These are phyloP conservation scores for Brachionus angularis DNA, from an alignment of 1,140 invertebrate genomes.

Conservation along the genomic window DNA sequence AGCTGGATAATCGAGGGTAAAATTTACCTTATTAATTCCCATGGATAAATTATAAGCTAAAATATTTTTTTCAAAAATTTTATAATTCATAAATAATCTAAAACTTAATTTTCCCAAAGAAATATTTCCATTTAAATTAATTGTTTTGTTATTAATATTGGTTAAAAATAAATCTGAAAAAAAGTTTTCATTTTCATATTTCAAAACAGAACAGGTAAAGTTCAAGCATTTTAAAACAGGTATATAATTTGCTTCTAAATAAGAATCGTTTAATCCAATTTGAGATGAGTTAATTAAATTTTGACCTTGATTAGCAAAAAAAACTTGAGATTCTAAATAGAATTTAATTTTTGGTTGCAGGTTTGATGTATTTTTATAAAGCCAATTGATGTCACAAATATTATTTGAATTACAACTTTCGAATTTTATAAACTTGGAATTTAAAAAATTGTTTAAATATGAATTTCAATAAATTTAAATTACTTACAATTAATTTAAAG, in stretches of 20 bases:
- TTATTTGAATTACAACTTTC: background rate
- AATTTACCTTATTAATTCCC: no score
- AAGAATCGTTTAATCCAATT: background rate
- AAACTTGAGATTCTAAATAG: background rate
- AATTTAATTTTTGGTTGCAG: background rate
- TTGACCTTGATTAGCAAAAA: background rate
- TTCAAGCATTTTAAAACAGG: background rate
- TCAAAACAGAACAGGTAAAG: background rate
- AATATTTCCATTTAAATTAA: no score
- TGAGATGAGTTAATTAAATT: background rate
- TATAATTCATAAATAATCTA: no score
- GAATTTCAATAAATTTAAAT: no score
- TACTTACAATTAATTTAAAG: no score
- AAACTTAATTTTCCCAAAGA: no score
- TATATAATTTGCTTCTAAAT: background rate
- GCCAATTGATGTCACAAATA: background rate
- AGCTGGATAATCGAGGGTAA: no score
- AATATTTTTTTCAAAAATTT: no score
- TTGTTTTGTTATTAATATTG: no score
- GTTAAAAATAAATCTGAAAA: no score
- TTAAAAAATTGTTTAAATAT: background rate
- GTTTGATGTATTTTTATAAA: background rate
- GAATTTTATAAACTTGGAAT: background rate
- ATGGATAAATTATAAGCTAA: no score
- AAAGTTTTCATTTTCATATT: no score